Percentiles rank a stretch among this genome's conserved stretches.
phyloP scores from a whole-genome alignment of 2,797 vertebrate genomes.

The Sardinella longiceps region DNA sequence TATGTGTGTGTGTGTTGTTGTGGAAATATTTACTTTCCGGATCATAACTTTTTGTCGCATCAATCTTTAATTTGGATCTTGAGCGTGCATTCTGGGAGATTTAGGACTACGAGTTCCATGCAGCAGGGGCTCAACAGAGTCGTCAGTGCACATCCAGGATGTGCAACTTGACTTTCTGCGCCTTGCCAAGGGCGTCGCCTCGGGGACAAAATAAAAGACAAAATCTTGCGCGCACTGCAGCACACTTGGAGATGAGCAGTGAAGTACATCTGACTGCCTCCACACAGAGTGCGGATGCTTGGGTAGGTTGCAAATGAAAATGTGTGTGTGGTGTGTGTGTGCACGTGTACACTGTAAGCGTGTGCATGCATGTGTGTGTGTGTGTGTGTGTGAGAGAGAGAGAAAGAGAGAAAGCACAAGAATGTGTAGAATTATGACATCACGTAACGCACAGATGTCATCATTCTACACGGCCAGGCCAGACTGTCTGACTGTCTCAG shows the following conservation, averaged over 20 bases:
- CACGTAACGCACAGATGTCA: no score
- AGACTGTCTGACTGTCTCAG: neutral
- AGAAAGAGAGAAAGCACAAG: neutral
- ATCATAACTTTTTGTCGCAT: constrained; percentile 6
- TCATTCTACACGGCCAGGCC: neutral
- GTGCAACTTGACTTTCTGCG: neutral
- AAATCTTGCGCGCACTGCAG: neutral
- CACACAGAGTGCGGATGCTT: neutral
- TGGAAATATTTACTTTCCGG: constrained; percentile 1
- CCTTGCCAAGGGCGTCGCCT: constrained; percentile 6
- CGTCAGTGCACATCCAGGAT: neutral
- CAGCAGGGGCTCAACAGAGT: neutral
- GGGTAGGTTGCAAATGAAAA: no score
- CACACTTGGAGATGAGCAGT: neutral
- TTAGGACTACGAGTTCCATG: neutral
- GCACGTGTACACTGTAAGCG: no score
- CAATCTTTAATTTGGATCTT: constrained; percentile 15
- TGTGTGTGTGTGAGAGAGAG: neutral
- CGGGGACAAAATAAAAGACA: neutral
- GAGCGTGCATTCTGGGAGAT: constrained; percentile 2
- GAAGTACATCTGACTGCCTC: neutral
- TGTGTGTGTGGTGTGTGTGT: neutral
- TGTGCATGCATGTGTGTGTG: neutral
- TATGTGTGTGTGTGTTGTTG: neutral
- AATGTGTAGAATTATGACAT: neutral